These are phyloP conservation scores for Argopecten irradians DNA, from an alignment of 1,140 invertebrate species.

Conservation along the genomic window DNA sequence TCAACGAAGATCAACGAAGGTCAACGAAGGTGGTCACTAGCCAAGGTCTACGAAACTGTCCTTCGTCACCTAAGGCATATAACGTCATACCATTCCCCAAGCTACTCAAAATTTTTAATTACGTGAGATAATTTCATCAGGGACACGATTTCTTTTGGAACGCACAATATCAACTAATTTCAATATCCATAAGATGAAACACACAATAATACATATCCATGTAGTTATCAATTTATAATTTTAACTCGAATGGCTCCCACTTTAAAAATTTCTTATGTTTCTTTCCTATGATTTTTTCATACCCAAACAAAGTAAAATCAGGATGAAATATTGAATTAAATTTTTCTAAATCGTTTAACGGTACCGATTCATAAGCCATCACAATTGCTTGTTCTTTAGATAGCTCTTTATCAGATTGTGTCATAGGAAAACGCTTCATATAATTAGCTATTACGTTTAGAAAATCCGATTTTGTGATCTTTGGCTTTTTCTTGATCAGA, in stretches of 20 bases:
- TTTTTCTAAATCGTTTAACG: background rate
- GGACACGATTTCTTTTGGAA: no score
- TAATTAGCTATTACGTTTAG: background rate
- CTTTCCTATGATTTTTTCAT: background rate
- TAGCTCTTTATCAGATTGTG: background rate
- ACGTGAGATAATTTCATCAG: no score
- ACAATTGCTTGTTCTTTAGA: background rate
- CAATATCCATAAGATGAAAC: no score
- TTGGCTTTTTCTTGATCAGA: background rate
- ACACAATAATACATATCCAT: no score
- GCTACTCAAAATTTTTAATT: no score
- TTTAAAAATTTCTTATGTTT: background rate
- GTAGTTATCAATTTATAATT: background rate
- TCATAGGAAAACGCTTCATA: background rate
- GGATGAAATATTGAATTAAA: constrained; percentile 27
- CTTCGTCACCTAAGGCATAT: no score
- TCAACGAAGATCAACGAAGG: no score
- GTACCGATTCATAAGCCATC: background rate
- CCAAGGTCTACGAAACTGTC: no score
- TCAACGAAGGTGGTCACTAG: no score
- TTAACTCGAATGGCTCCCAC: background rate
- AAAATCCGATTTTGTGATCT: background rate
- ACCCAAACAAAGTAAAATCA: constrained; percentile 36
- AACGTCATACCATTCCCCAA: no score
- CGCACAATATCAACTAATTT: no score